Conservation (phyloP, 35 echinoderm and acorn worm species). For the Nesometra sesokonis region DNA sequence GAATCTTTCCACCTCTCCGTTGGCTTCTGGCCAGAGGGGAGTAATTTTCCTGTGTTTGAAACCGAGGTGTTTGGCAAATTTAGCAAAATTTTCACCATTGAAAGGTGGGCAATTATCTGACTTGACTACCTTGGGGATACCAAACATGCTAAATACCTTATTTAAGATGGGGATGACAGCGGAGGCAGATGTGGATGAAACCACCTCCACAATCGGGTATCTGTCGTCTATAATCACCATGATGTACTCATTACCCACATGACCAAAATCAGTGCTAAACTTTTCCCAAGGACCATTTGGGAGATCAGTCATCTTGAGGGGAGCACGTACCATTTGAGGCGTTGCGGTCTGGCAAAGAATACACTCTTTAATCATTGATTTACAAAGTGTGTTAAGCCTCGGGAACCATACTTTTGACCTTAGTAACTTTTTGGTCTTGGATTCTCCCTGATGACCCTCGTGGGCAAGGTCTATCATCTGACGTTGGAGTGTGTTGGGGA, state of each 20-base stretch:
- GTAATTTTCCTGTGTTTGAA: slow-evolving; percentile 57
- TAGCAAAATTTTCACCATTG: slow-evolving; percentile 29
- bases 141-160: not conserved
- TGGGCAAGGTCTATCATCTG: slow-evolving; percentile 38
- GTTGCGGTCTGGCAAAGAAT: no score
- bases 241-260: not conserved
- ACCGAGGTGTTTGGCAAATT: slow-evolving; percentile 55
- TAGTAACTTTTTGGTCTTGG: slow-evolving; percentile 46
- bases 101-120: not conserved
- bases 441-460: slow-evolving; percentile 66
- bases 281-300: not conserved
- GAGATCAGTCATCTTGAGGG: no score
- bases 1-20: slow-evolving; percentile 63
- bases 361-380: no score
- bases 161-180: slow-evolving; percentile 25
- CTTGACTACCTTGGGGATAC: slow-evolving; percentile 3
- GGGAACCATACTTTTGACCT: slow-evolving; percentile 64
- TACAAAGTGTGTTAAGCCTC: no score
- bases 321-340: not conserved
- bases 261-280: not conserved
- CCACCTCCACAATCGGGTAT: slow-evolving; percentile 23
- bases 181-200: not conserved
- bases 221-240: not conserved
- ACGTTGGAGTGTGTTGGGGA: slow-evolving; percentile 24
- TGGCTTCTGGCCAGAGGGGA: slow-evolving; percentile 67